Evolutionary conservation across 2,797 vertebrate genomes (phyloP).

Genomic region (Cyclura pinguis): DNA sequence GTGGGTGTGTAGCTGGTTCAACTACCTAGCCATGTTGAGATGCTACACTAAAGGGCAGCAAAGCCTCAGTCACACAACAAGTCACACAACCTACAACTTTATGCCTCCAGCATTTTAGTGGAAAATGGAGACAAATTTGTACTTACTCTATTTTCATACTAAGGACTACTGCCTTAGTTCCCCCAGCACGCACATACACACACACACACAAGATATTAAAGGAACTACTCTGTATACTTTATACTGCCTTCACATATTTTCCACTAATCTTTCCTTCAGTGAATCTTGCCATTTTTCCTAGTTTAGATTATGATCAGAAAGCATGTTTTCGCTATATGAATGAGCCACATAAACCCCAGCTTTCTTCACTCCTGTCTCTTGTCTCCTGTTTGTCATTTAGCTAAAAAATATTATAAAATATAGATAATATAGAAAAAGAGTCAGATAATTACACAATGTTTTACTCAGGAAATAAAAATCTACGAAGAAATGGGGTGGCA

Average conservation of each 20-base stretch:
- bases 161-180: not conserved
- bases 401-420: not conserved
- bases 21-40: constrained; percentile 58
- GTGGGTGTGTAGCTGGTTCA: constrained; percentile 43
- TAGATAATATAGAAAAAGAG: too few relatives aligned
- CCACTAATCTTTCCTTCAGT: not conserved
- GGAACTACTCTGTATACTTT: not conserved
- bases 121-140: not conserved
- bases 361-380: not conserved
- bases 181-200: too few relatives aligned
- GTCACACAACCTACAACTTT: not conserved
- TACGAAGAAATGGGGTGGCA: too few relatives aligned
- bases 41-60: constrained; percentile 25
- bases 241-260: not conserved
- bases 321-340: not conserved
- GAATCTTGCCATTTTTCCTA: not conserved
- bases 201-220: not conserved
- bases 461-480: too few relatives aligned
- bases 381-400: not conserved
- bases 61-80: not conserved
- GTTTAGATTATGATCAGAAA: not conserved
- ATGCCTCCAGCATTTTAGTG: not conserved
- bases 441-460: too few relatives aligned
- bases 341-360: not conserved
- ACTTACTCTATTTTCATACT: not conserved